Base-by-base conservation (phyloP, 2,888 invertebrate genomes). In the Mycalesis mineus region DNA sequence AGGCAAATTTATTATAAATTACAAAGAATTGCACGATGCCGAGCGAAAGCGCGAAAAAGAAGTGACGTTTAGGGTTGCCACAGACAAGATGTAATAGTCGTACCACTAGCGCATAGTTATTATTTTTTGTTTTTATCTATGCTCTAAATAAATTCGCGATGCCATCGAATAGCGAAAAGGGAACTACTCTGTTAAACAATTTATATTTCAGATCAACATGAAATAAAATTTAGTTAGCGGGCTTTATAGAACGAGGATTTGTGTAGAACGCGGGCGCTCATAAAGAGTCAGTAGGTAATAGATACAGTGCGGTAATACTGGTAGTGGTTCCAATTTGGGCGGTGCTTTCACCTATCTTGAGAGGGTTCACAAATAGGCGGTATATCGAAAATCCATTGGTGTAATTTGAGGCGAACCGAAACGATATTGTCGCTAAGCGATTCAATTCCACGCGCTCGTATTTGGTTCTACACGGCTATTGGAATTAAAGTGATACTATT, bases 371-470 rank as follows among this genome's bases (percentile, higher is more conserved):
- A 72, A 81, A 81, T 78, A 75, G 75, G 76, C 73, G 80, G 78
- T 84, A 77, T 83, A 85, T 87, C 78, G 85, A 80, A 81, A 84
- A 82, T 74, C 80, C 78, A 84, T 85, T 81, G 73, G 68, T 72
- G 85, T 86, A 84, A 86, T 86, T 86, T 84, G 84, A 80, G 85
- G 85, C 72, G 74, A 78, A 74, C 80, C 80, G 74, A 77, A 78
- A 76, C 78, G 80, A 82, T 79, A 80, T 80, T 80, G 80, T 78
- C 83, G 78, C 80, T 80, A 80, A 84, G 78, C 82, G 84, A 80
- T 86, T 84, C 83, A 83, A 84, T 85, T 80, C 77, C 70, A 71
- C 72, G 75, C 74, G 75, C 77, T 77, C 80, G 73, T 74, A 72
- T 63, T 22, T 67, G 75, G 73, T 74, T 75, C 74, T 75, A 81